A percentile compares a stretch with the other conserved stretches of the same genome.
These are phyloP conservation scores for Gadus chalcogrammus DNA, from an alignment of 2,113 vertebrate species.

Conservation along the genomic window DNA sequence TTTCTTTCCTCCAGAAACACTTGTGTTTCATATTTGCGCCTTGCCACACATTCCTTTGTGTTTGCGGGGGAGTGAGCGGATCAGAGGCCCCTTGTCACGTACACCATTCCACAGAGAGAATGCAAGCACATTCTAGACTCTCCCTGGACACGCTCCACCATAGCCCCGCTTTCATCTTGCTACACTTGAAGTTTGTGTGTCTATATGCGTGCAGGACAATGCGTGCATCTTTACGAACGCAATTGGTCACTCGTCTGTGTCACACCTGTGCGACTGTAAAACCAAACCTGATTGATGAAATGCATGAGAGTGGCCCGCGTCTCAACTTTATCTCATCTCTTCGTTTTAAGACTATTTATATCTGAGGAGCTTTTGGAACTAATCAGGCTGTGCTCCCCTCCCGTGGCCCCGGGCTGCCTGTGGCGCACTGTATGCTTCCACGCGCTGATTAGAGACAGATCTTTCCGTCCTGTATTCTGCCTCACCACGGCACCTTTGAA, in stretches of 20 bases:
- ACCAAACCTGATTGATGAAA: background rate
- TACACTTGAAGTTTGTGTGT: background rate
- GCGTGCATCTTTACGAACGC: background rate
- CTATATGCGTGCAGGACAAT: constrained; percentile 7
- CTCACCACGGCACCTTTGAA: constrained; percentile 39
- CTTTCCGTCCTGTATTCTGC: constrained; percentile 48
- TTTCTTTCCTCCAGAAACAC: constrained; percentile 53
- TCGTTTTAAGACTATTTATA: constrained; percentile 53
- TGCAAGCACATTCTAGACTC: background rate
- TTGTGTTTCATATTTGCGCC: constrained; percentile 76
- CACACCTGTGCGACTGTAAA: constrained; percentile 3
- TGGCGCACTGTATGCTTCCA: constrained; percentile 50
- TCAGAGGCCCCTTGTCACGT: constrained; percentile 57
- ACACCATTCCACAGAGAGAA: constrained; percentile 48
- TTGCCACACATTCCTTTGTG: constrained; percentile 71
- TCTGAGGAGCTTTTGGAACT: constrained; percentile 58
- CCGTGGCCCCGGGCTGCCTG: constrained; percentile 54
- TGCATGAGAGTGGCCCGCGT: constrained; percentile 37
- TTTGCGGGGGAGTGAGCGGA: constrained; percentile 58
- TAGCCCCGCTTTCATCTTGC: background rate
- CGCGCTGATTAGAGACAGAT: constrained; percentile 63
- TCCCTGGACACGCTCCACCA: background rate
- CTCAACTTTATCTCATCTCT: constrained; percentile 33
- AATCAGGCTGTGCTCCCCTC: constrained; percentile 51
- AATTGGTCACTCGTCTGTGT: background rate